These are phyloP conservation scores for Drosophila mimica DNA, from an alignment of 2,888 invertebrate species.

Conservation along the genomic window DNA sequence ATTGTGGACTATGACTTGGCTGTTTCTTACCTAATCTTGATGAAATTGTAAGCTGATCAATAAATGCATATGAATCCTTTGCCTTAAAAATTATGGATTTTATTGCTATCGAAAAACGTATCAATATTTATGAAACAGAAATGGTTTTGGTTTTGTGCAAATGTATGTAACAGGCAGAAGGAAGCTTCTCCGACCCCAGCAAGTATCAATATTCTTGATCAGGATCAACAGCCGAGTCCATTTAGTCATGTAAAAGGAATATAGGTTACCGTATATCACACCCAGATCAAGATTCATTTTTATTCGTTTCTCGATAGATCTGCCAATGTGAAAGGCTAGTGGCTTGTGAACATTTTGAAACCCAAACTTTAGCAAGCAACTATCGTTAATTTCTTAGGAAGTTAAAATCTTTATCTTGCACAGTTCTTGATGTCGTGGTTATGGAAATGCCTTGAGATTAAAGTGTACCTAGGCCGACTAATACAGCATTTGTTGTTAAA, in stretches of 20 bases:
- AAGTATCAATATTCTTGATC: neutral
- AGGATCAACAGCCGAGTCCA: neutral
- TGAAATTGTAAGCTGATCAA: neutral
- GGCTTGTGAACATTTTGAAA: neutral
- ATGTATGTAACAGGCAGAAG: neutral
- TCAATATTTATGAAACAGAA: neutral
- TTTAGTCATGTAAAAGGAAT: neutral
- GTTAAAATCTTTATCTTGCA: neutral
- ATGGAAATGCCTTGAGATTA: neutral
- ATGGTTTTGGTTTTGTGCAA: neutral
- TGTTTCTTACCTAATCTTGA: neutral
- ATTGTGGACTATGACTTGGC: neutral
- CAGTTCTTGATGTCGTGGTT: neutral
- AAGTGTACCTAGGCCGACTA: neutral
- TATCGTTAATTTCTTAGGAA: neutral
- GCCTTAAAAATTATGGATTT: neutral
- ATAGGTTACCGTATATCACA: neutral
- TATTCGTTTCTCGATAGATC: neutral
- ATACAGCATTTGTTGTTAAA: neutral
- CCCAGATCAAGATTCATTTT: neutral
- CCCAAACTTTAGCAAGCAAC: neutral
- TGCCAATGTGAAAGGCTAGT: neutral
- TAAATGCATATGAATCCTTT: neutral
- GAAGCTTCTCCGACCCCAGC: neutral
- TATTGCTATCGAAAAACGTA: neutral